Evolutionary conservation across 37 sponge, comb jelly and placozoan genomes (phyloP), one percentile per base, ranked within the genome.

Genomic region (Eunapius fragilis): DNA sequence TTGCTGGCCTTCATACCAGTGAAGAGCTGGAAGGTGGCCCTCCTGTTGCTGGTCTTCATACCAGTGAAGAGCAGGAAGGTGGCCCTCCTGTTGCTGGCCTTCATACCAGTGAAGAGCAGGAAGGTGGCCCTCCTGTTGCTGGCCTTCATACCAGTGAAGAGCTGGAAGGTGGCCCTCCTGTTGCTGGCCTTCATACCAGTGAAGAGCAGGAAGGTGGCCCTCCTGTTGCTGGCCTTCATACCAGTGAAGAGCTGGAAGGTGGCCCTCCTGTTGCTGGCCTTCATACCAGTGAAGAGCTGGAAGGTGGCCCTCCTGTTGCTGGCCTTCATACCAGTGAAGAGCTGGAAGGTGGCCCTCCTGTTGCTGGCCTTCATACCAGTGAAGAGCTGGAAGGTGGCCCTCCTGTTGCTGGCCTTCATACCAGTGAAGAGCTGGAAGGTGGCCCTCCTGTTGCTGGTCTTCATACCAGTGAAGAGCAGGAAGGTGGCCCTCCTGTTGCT

Each of bases 111-210:
- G n/a, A 79, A 67, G 71, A 87, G 86, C 23, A 86, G 83, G 80
- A 78, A 84, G 45, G 83, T 93, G 34, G 86, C 93, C 3, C 75
- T 93, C n/a, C 31, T 93, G 23, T 82, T 93, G 80, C 80, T 93
- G 26, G 31, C 89, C 38, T 25, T 93, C 38, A 90, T 74, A 2
- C 89, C 89, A 58, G 71, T 74, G n/a, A 79, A 67, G 71, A 87
- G 86, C 23, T 89, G 83, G 80, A 78, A 84, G 45, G 83, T 93
- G 34, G 86, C 93, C 3, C 75, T 93, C n/a, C 31, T 93, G 23
- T 82, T 93, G 80, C 80, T 93, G 26, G 31, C 89, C 38, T 25
- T 93, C 38, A 90, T 74, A 2, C 89, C 89, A 58, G 71, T 74
- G n/a, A 79, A 67, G 71, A 87, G 86, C 23, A 86, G 83, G 80